Evolutionary conservation across 2,113 vertebrate species (phyloP), one percentile per base, ranked within the genome.

Genomic region (Petroica traversi): DNA sequence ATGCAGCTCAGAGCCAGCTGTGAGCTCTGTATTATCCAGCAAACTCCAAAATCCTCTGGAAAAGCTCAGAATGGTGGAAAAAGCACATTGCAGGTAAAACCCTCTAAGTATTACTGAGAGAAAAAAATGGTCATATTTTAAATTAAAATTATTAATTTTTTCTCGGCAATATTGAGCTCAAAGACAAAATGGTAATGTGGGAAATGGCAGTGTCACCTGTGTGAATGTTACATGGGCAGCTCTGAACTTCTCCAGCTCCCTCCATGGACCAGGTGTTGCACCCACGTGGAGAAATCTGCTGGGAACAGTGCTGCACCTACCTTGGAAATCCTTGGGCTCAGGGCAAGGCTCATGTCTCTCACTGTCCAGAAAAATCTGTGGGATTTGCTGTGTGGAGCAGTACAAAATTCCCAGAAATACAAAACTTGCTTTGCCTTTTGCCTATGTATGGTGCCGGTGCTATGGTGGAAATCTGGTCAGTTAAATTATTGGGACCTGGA

Each of bases 231-330:
- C 1, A 14, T 20, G 49, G n/a, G 40, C 33, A 54, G 59, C 54
- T 72, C 81, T 38, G 38, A 72, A 19, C 14, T 72, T 46, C 48
- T 59, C 49, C 15, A 64, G 26, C 31, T 85, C 25, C 41, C 15
- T 36, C 38, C 18, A 5, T 5, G 34, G 48, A n/a, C 41, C 43
- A n/a, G 19, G 45, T 28, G 17, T 19, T 45, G 31, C 24, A 49
- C 6, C 14, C 33, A 26, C 0, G 0, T 9, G 36, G 19, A 63
- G 59, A 74, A 69, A 66, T 18, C 45, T 43, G 17, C 17, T 0
- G 2, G 38, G 28, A 73, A 2, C 0, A 4, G 3, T 18, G 12
- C 31, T 73, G 57, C 34, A 45, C 11, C 6, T 40, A 7, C 52
- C 43, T 31, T 71, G 3, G 1, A 38, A 24, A 19, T 46, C n/a